Conservation (phyloP, 2,888 invertebrate species). For the Hypselothyrea guttata region DNA sequence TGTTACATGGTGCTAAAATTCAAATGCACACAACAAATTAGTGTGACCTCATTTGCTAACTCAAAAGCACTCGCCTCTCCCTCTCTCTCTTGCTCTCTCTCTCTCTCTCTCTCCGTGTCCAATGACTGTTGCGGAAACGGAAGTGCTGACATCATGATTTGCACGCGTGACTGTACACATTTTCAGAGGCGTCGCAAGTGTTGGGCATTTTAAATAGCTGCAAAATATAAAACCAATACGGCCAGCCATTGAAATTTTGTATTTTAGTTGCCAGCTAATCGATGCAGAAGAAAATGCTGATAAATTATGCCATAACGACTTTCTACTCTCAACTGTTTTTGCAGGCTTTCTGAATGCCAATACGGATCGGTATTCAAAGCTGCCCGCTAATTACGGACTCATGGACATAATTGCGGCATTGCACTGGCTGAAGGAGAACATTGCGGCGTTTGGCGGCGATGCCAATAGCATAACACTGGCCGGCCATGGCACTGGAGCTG, state of each 20-base stretch:
- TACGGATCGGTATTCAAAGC: slow-evolving; percentile 91
- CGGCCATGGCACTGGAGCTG: slow-evolving; percentile 98
- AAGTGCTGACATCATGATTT: slow-evolving; percentile 75
- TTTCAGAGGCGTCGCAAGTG: slow-evolving; percentile 54
- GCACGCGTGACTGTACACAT: slow-evolving; percentile 71
- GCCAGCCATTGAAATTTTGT: slow-evolving; percentile 48
- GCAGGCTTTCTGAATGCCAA: slow-evolving; percentile 94
- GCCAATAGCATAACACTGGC: slow-evolving; percentile 95
- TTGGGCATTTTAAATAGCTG: slow-evolving; percentile 59
- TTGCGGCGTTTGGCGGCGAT: slow-evolving; percentile 97
- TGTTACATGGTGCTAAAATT: slow-evolving; percentile 36
- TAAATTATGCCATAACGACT: slow-evolving; percentile 34
- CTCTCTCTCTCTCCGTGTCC: too few species aligned
- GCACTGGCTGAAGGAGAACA: slow-evolving; percentile 98
- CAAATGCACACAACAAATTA: slow-evolving; percentile 53
- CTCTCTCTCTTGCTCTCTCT: too few species aligned
- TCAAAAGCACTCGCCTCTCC: not conserved
- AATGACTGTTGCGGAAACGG: slow-evolving; percentile 62
- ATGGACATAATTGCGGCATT: slow-evolving; percentile 98
- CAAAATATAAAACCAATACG: slow-evolving; percentile 10
- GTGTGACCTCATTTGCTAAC: slow-evolving; percentile 58
- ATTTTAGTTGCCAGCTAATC: slow-evolving; percentile 56
- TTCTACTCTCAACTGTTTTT: slow-evolving; percentile 59
- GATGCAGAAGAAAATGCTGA: slow-evolving; percentile 46
- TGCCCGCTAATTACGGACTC: slow-evolving; percentile 97